Evolutionary conservation across 2,888 invertebrate genomes (phyloP), one percentile per base, ranked within the genome.

Genomic region (Erpobdella octoculata): DNA sequence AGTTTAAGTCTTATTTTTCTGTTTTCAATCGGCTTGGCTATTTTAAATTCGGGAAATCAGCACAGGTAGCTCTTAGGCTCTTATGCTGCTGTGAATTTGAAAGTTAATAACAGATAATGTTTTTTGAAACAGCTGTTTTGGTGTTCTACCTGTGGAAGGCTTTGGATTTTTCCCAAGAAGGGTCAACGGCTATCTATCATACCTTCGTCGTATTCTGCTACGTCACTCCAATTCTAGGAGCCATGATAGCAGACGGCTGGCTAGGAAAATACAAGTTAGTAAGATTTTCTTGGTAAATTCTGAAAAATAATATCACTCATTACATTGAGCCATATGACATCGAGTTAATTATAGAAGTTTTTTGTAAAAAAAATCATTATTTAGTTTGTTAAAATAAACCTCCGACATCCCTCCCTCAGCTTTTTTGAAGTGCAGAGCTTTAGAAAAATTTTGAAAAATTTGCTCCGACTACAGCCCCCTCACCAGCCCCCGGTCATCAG

Each of bases 171-270:
- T 82, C 84, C 21, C 89, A 90, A 78, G 87, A 90, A 76, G 86
- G 87, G 0, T 88, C 94, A 0, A 94, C 92, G 0, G 88, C 93
- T 71, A 87, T 93, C 73, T 97, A 91, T 84, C 96, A 97, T 82
- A 85, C 88, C 2, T 96, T 94, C 83, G 88, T 89, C 0, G 91
- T 91, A 88, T 86, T 93, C 78, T 91, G 91, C 15, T 97, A 91
- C 85, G 89, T 92, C 83, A 91, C 91, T 76, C 93, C 93, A 0
- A 77, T 94, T 2, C 79, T 93, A 37, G 97, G 97, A 1, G 95
- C 95, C 36, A 90, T 96, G 80, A 84, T 97, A 58, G 93, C 96
- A 0, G 97, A 97, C 83, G 91, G 93, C 73, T 89, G 88, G 85
- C 86, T 94, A 61, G 96, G 96, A 69, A 91, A 93, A 85, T 97